These are phyloP conservation scores for Eugnorisma glareosa DNA, from an alignment of 2,888 invertebrate species.

Conservation along the genomic window DNA sequence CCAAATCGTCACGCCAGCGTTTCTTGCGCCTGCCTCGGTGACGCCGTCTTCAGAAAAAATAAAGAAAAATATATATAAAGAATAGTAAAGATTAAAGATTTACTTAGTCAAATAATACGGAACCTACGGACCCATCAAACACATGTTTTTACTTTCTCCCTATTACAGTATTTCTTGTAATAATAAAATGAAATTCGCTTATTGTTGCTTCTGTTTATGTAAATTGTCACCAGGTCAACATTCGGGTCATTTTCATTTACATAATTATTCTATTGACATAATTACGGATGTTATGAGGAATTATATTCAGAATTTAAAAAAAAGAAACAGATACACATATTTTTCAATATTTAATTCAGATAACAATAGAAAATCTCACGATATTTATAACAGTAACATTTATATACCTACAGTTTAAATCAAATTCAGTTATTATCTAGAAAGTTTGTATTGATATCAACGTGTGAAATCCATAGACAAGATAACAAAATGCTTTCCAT, in stretches of 20 bases:
- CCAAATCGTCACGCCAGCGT: too few relatives aligned
- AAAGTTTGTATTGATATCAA: constrained; percentile 21
- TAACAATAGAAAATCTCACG: constrained; percentile 2
- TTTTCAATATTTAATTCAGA: constrained; percentile 25
- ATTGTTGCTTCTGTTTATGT: constrained; percentile 26
- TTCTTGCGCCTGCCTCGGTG: too few relatives aligned
- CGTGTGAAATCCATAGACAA: constrained; percentile 13
- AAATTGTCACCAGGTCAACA: constrained; percentile 24
- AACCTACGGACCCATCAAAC: background rate
- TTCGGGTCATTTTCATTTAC: constrained; percentile 35
- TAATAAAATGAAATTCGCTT: background rate
- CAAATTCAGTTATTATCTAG: background rate
- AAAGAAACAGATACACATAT: constrained; percentile 13
- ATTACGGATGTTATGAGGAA: background rate
- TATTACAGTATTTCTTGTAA: background rate
- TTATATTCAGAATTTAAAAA: background rate
- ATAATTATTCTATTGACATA: constrained; percentile 21
- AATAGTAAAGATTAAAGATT: background rate
- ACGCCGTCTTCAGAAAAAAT: too few relatives aligned
- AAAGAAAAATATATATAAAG: too few relatives aligned
- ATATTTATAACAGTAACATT: constrained; percentile 24
- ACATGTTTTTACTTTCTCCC: background rate
- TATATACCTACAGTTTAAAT: constrained; percentile 29
- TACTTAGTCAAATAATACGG: background rate
- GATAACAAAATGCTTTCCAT: background rate